Evolutionary conservation across 2,888 invertebrate species (phyloP), one percentile per base, ranked within the genome.

Genomic region (Drosophila quinaria): DNA sequence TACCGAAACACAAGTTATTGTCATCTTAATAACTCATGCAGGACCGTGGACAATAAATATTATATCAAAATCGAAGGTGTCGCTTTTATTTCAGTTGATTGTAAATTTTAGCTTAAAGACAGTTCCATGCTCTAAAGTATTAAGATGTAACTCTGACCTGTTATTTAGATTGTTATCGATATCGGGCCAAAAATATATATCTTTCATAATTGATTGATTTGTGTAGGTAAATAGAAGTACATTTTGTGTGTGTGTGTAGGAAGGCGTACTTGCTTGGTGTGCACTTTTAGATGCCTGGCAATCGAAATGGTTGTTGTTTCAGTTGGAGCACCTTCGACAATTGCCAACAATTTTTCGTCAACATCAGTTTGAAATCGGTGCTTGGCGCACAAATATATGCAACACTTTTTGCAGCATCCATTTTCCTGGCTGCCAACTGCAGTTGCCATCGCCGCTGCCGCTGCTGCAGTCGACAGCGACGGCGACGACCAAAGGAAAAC

Each of bases 401-500:
- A 15, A 59, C 58, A 56, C 39, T 64, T 58, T 66, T 66, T 47
- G 42, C 44, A 39, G 49, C 44, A 13, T 35, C 39, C 47, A 52
- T 44, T 66, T 52, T 60, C 47, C 33, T 66, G 51, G 49, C 55
- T 70, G 69, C 54, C 60, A 70, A 51, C 37, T 79, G 64, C 74
- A 37, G 61, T 54, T 37, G 52, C 17, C 15, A 39, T 39, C 35
- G 50, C 55, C 15, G 35, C 19, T 25, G 29, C 25, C 47, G 51
- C 35, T 49, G 22, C 46, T 47, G 63, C 63, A 37, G 19, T 39
- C 41, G 60, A 25, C 51, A 5, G 46, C 37, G 11, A 64, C 31
- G 17, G 29, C 33, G 11, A n/a, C 33, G 55, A 37, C 44, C 54
- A 71, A 78, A 70, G 71, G 61, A 76, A 85, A 79, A 81, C 82